These are phyloP conservation scores for Paragorgia papillata DNA, from an alignment of 92 coral and sea anemone genomes.

Conservation along the genomic window DNA sequence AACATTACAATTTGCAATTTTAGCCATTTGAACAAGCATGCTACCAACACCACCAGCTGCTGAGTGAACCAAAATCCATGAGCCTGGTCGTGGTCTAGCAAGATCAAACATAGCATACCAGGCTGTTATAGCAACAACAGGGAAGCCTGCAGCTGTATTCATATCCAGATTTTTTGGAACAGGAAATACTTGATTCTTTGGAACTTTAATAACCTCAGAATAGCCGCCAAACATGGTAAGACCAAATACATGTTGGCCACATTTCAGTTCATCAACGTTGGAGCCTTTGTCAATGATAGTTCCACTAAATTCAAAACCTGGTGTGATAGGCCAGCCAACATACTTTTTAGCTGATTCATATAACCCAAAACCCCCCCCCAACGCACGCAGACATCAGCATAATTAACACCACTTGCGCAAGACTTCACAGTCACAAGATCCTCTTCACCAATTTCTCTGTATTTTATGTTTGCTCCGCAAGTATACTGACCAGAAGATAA, in stretches of 20 bases:
- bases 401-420: constrained; percentile 87
- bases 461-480: constrained; percentile 76
- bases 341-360: constrained; percentile 86
- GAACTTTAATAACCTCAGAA: constrained; percentile 77
- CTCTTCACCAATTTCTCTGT: constrained; percentile 64
- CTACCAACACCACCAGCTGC: constrained; percentile 99
- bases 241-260: constrained; percentile 86
- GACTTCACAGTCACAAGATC: constrained; percentile 79
- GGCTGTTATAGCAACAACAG: constrained; percentile 85
- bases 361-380: too few relatives aligned
- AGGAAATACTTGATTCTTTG: constrained; percentile 73
- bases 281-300: constrained; percentile 73
- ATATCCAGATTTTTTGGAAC: constrained; percentile 70
- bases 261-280: constrained; percentile 76
- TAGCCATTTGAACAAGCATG: constrained; percentile 95
- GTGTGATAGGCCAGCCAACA: constrained; percentile 99
- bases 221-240: constrained; percentile 88
- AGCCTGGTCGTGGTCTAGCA: constrained; percentile 83
- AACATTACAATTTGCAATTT: constrained; percentile 92
- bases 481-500: constrained; percentile 60
- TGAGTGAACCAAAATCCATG: constrained; percentile 92
- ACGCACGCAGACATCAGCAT: constrained; percentile 90
- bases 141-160: constrained; percentile 88
- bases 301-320: constrained; percentile 98
- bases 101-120: constrained; percentile 96